A percentile compares a stretch with the other conserved stretches of the same genome.
Conservation (phyloP, 92 coral and sea anemone genomes). For the Parazoanthus swiftii region DNA sequence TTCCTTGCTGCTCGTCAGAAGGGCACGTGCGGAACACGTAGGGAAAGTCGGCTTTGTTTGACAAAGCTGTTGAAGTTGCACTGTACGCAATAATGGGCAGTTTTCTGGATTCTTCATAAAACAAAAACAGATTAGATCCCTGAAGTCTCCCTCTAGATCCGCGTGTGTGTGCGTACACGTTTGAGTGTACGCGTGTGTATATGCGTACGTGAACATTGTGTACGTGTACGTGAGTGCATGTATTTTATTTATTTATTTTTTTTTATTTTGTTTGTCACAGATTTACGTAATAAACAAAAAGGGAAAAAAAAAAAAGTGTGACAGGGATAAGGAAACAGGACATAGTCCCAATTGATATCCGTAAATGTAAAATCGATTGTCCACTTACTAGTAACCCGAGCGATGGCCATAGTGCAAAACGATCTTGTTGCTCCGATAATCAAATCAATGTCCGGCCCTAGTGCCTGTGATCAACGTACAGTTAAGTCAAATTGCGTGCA, state of each 20-base stretch:
- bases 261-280: too few relatives aligned
- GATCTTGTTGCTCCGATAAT: constrained; percentile 59
- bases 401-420: constrained; percentile 54
- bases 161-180: too few relatives aligned
- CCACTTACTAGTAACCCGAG: constrained; percentile 47
- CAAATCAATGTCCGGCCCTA: constrained; percentile 47
- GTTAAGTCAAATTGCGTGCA: background rate
- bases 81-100: constrained; percentile 59
- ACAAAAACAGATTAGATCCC: background rate
- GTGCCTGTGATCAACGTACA: constrained; percentile 22
- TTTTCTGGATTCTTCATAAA: constrained; percentile 25
- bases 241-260: too few relatives aligned
- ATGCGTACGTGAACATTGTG: too few relatives aligned
- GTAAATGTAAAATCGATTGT: background rate
- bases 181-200: too few relatives aligned
- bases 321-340: too few relatives aligned
- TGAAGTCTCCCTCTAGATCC: too few relatives aligned
- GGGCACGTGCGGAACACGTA: constrained; percentile 62
- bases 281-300: too few relatives aligned
- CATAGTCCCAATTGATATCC: too few relatives aligned
- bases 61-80: constrained; percentile 52
- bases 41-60: constrained; percentile 51
- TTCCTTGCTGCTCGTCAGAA: constrained; percentile 54
- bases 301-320: too few relatives aligned
- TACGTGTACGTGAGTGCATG: background rate